Evolutionary conservation across 2,113 vertebrate genomes (phyloP), one percentile per base, ranked within the genome.

Genomic region (Corydoras maculifer): DNA sequence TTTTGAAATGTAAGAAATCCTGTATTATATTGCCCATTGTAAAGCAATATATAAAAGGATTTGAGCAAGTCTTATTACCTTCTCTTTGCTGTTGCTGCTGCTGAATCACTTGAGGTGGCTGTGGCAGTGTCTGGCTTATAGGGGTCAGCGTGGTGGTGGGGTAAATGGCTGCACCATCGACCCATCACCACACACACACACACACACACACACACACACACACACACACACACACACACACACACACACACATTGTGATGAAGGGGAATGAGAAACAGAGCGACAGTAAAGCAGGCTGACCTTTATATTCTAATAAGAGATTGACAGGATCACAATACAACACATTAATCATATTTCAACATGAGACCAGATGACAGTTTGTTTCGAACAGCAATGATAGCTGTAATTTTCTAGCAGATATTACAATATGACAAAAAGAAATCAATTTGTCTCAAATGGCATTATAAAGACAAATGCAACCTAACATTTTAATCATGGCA

Each of bases 1-100:
- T 25, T 25, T 25, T 25, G 18, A 25, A 25, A 25, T 25, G 18
- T 25, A 25, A 25, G 18, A 25, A 25, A 25, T 25, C 18, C 18
- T 25, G 18, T 25, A 25, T 25, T 25, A 25, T 25, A 25, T 25
- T 25, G 18, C 18, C 18, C 18, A 25, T 1, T 25, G 18, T 25
- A 25, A 25, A 25, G 18, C 18, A 25, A 25, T 25, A 25, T 25
- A 25, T 25, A 25, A 25, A 25, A 25, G 18, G 18, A 25, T 25
- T 25, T 25, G 2, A 59, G 18, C 50, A 50, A 50, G 49, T 4
- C 53, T 55, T 25, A 25, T 43, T n/a, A 94, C 92, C 92, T 90
- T 94, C 92, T 81, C 92, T 84, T 65, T 93, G 92, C 68, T 84
- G 83, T 80, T 91, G 91, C 79, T 91, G 92, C 81, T 92, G 92